Evolutionary conservation across 2,113 vertebrate genomes (phyloP).

Genomic region (Lamprologus lemairii): DNA sequence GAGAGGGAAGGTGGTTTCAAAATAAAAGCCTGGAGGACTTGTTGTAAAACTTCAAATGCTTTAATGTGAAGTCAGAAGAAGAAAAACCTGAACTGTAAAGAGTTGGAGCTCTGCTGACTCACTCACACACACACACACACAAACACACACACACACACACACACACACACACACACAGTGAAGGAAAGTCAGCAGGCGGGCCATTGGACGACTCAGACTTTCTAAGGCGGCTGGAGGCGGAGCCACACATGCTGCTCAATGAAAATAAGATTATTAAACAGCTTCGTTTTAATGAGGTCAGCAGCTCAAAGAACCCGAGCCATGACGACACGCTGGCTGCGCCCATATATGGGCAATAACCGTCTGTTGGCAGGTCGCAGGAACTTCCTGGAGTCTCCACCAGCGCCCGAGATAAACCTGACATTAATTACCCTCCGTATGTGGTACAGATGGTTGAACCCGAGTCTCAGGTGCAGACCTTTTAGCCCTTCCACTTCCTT

Average conservation of each 20-base stretch:
- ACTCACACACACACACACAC: fast-evolving
- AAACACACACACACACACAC: fast-evolving
- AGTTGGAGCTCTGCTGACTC: neutral
- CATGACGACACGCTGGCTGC: neutral
- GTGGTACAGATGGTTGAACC: neutral
- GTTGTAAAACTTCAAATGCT: neutral
- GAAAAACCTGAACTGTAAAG: neutral
- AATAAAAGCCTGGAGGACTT: neutral
- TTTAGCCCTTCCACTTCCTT: neutral
- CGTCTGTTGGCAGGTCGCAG: neutral
- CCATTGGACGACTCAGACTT: neutral
- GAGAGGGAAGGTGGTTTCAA: neutral
- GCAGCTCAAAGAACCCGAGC: fast-evolving
- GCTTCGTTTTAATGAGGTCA: neutral
- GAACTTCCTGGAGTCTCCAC: neutral
- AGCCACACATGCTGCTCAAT: neutral
- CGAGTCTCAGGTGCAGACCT: neutral
- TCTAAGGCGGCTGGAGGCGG: neutral
- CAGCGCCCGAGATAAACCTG: neutral
- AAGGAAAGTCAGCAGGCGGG: neutral
- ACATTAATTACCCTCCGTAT: neutral
- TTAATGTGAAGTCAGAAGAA: neutral
- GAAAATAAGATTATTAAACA: neutral
- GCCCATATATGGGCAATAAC: neutral
- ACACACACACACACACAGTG: fast-evolving